phyloP scores from a whole-genome alignment of 2,888 invertebrate species.

The Charanyca ferruginea region DNA sequence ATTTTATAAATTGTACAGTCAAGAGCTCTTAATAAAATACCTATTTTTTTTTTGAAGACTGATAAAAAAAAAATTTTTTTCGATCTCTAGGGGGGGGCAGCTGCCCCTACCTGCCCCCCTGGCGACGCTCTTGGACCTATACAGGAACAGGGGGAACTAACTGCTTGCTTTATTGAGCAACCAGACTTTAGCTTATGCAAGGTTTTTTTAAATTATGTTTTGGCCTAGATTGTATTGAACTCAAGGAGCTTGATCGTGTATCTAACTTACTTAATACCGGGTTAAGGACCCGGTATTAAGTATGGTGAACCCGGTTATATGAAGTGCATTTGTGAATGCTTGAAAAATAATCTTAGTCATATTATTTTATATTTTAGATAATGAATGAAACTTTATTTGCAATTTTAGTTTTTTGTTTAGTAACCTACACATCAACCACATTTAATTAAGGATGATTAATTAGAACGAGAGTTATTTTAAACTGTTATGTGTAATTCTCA shows the following conservation, averaged over 20 bases:
- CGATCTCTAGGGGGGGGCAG: too few relatives aligned
- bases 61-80: too few relatives aligned
- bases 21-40: too few relatives aligned
- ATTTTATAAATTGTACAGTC: too few relatives aligned
- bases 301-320: slow-evolving; percentile 22
- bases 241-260: slow-evolving; percentile 5
- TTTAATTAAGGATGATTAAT: too few relatives aligned
- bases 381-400: slow-evolving; percentile 2
- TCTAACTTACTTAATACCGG: background rate
- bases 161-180: background rate
- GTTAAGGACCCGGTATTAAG: slow-evolving; percentile 21
- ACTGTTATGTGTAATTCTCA: background rate
- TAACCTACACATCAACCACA: slow-evolving; percentile 6
- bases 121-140: too few relatives aligned
- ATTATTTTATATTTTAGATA: slow-evolving; percentile 1
- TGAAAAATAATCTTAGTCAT: too few relatives aligned
- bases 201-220: slow-evolving; percentile 9
- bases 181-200: background rate
- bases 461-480: background rate
- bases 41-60: too few relatives aligned
- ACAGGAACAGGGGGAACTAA: too few relatives aligned
- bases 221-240: slow-evolving; percentile 27
- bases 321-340: background rate
- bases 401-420: background rate
- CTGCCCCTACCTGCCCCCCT: too few relatives aligned